Conservation (phyloP, 2,797 vertebrate species). For the Hemitrygon akajei region DNA sequence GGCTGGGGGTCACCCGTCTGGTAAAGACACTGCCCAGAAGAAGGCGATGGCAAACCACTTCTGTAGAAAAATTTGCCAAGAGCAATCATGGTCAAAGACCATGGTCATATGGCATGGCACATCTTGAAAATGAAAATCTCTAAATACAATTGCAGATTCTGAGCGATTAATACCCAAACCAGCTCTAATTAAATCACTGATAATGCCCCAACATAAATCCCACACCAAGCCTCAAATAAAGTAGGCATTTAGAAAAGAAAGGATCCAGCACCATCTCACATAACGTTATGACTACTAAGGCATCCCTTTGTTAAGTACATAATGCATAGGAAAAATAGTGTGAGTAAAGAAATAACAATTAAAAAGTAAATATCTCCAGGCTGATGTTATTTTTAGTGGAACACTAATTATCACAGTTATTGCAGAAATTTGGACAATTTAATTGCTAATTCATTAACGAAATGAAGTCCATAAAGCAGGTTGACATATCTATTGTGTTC, state of each 20-base stretch:
- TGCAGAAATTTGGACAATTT: background rate
- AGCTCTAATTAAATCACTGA: background rate
- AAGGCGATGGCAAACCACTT: too few species aligned
- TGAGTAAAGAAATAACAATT: background rate
- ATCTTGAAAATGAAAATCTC: too few species aligned
- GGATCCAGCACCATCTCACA: background rate
- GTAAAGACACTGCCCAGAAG: too few species aligned
- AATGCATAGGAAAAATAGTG: background rate
- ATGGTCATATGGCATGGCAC: too few species aligned
- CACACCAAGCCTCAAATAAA: background rate
- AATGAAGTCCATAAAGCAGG: background rate
- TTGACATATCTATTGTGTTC: background rate
- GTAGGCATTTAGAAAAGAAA: background rate
- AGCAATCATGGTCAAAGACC: too few species aligned
- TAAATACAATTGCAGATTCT: too few species aligned
- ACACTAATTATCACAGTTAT: background rate
- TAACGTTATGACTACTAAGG: background rate
- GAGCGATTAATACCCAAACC: too few species aligned
- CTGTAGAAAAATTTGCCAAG: too few species aligned
- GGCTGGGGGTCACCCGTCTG: too few species aligned
- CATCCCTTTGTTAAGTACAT: background rate
- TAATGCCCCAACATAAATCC: background rate
- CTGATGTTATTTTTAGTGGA: background rate
- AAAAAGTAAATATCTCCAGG: background rate
- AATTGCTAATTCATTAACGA: constrained; percentile 11